A percentile compares a stretch with the other conserved stretches of the same genome.
Conservation (phyloP, 2,113 vertebrate genomes). For the Penelope pileata region DNA sequence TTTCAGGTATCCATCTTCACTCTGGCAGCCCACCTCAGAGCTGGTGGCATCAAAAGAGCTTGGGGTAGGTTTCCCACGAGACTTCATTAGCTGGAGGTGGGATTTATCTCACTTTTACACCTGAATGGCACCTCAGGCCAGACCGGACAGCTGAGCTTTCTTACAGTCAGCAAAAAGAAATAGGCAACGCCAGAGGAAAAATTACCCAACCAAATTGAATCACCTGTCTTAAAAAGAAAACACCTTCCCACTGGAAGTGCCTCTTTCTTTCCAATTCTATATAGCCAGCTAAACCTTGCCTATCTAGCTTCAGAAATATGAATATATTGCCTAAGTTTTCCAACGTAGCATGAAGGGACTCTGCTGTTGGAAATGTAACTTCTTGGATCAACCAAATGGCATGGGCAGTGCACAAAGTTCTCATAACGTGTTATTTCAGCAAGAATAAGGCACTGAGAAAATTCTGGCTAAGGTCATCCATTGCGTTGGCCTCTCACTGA, state of each 20-base stretch:
- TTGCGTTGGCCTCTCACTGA: neutral
- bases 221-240: neutral
- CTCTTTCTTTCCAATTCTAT: neutral
- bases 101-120: neutral
- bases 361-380: neutral
- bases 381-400: rapidly evolving
- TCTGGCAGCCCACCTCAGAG: neutral
- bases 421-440: neutral
- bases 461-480: neutral
- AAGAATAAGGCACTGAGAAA: neutral
- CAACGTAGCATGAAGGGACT: rapidly evolving
- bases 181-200: neutral
- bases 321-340: neutral
- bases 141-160: neutral
- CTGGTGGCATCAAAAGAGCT: neutral
- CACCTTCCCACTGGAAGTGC: neutral
- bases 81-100: neutral
- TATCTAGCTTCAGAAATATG: neutral
- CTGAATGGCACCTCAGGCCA: neutral
- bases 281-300: neutral
- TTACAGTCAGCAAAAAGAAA: neutral
- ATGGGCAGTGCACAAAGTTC: neutral
- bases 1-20: neutral
- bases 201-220: neutral
- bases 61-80: neutral